Conservation (phyloP, 2,888 invertebrate genomes). For the Zygaena filipendulae region DNA sequence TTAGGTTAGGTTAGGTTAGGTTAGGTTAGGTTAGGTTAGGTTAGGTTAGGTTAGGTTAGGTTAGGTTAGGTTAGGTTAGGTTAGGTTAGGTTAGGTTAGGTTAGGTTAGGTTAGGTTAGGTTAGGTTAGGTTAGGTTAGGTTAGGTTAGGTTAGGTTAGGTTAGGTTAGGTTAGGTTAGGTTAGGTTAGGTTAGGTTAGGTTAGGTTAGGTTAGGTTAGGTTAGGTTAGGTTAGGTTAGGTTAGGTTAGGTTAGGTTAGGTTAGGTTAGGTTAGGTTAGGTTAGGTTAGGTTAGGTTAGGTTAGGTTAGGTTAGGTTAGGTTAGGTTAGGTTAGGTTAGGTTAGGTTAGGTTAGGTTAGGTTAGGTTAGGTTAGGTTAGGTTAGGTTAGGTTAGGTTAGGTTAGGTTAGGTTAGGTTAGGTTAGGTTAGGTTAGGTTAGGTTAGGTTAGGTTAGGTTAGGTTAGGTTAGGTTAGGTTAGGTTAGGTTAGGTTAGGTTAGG, state of each 20-base stretch:
- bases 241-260: conserved; percentile 7
- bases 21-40: too few relatives aligned
- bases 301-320: conserved; percentile 7
- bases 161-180: conserved; percentile 4
- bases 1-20: too few relatives aligned
- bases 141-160: conserved; percentile 4
- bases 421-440: conserved; percentile 4
- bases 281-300: conserved; percentile 7
- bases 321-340: conserved; percentile 6
- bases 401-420: conserved; percentile 5
- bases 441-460: conserved; percentile 4
- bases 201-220: conserved; percentile 4
- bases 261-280: conserved; percentile 7
- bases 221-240: conserved; percentile 4
- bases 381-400: conserved; percentile 7
- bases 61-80: too few relatives aligned
- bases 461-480: conserved; percentile 4
- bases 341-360: conserved; percentile 3
- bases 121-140: conserved; percentile 4
- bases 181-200: conserved; percentile 4
- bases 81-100: too few relatives aligned
- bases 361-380: conserved; percentile 7
- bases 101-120: not conserved
- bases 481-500: conserved; percentile 4
- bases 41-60: too few relatives aligned